Conservation (phyloP, 1,140 invertebrate species). For the Vanessa atalanta region DNA sequence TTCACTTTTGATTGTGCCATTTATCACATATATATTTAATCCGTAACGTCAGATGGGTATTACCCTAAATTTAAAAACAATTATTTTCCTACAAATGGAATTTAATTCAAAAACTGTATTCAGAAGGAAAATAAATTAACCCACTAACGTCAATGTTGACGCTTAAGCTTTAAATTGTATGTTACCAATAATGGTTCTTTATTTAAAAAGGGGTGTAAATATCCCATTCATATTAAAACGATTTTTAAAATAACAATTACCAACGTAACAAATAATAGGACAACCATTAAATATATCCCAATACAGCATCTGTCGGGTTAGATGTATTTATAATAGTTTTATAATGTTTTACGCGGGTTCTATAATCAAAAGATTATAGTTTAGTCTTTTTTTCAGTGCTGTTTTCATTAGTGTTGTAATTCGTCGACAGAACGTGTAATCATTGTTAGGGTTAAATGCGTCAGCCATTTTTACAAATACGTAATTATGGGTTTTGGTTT, state of each 20-base stretch:
- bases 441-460: slow-evolving; percentile 47
- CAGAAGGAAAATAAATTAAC: background rate
- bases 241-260: slow-evolving; percentile 29
- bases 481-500: slow-evolving; percentile 48
- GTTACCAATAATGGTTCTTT: slow-evolving; percentile 2
- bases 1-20: background rate
- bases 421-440: slow-evolving; percentile 54
- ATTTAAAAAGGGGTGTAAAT: slow-evolving; percentile 8
- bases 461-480: slow-evolving; percentile 49
- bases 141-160: background rate
- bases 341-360: slow-evolving; percentile 55
- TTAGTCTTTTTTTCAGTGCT: slow-evolving; percentile 69
- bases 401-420: slow-evolving; percentile 62
- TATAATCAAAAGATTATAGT: slow-evolving; percentile 65
- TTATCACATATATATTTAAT: no score
- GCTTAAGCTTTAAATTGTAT: slow-evolving; percentile 9
- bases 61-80: no score
- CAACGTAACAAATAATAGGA: slow-evolving; percentile 23
- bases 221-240: slow-evolving; percentile 28
- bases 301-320: slow-evolving; percentile 50
- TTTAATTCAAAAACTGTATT: background rate
- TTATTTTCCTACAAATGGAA: no score
- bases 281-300: slow-evolving; percentile 48
- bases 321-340: slow-evolving; percentile 70
- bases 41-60: no score